A percentile compares a stretch with the other conserved stretches of the same genome.
Conservation (phyloP, 1,140 invertebrate genomes). For the Elysia chlorotica region DNA sequence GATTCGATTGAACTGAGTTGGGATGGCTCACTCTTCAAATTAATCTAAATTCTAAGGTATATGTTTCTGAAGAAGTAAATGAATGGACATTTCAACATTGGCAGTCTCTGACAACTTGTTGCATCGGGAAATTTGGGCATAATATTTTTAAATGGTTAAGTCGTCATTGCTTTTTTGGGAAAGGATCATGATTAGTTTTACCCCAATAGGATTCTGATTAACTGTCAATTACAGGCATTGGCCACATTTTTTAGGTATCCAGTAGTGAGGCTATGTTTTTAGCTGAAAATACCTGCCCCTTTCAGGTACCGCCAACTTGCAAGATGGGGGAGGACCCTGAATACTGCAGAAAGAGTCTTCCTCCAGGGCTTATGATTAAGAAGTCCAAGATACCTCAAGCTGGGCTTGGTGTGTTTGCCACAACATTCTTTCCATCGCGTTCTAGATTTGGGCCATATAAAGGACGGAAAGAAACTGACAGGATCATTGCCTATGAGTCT, state of each 20-base stretch:
- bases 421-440: conserved; percentile 17
- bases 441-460: conserved; percentile 42
- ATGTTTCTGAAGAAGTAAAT: too few species aligned
- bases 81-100: too few species aligned
- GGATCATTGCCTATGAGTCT: conserved; percentile 32
- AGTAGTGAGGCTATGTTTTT: neutral
- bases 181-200: too few species aligned
- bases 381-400: conserved; percentile 31
- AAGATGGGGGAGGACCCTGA: conserved; percentile 3
- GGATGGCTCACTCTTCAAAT: too few species aligned
- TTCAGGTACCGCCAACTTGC: neutral
- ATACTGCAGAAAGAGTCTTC: conserved; percentile 9
- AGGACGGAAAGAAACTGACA: conserved; percentile 26
- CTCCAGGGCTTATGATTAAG: conserved; percentile 17
- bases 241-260: neutral
- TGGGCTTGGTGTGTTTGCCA: conserved; percentile 33
- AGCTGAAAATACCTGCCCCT: neutral
- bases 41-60: too few species aligned
- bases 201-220: too few species aligned
- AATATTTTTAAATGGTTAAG: too few species aligned
- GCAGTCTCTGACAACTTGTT: too few species aligned
- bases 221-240: too few species aligned
- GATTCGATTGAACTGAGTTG: too few species aligned
- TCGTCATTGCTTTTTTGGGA: too few species aligned
- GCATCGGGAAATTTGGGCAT: too few species aligned